Evolutionary conservation across 2,113 vertebrate species (phyloP), one percentile per base, ranked within the genome.

Genomic region (Callospermophilus lateralis): DNA sequence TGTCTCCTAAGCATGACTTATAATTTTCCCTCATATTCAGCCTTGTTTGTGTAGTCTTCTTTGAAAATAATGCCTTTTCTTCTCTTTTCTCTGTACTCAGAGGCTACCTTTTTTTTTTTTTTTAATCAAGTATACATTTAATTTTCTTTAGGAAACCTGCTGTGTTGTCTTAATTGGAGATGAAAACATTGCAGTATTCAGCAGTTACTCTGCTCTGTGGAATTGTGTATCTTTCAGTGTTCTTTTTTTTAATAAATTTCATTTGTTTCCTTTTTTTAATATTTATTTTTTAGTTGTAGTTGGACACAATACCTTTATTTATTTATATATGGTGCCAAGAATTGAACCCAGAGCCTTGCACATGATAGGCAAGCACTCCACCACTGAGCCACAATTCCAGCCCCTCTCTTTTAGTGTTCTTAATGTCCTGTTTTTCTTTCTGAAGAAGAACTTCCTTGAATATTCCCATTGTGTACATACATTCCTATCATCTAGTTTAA

Each of bases 201-300:
- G 13, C 65, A 15, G 5, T 55, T 51, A 79, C 26, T 84, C 34
- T 70, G 26, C 67, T 93, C 30, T 77, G 11, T 68, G 34, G 48
- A 95, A 37, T 58, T 88, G 61, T n/a, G 26, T 89, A 28, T 70
- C 28, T 70, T 93, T 77, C 67, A 68, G 77, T 77, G 63, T 58
- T 92, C 4, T 81, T 58, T 51, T 92, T 6, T 81, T 45, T 2
- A 51, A 51, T 12, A 51, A 51, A 51, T 51, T 51, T 51, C 12
- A 13, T 51, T 51, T 51, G 2, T 51, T 51, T 51, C 10, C 48
- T 51, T 51, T 51, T 51, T 45, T 45, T 45, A 45, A 45, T 45
- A 45, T 45, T 45, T 45, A 45, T 45, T 45, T 45, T 8, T 45
- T 45, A 45, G 45, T 45, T 45, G 45, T 51, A 51, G 48, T 51